Conservation (phyloP, 1,140 invertebrate genomes). For the Drosophila truncata region DNA sequence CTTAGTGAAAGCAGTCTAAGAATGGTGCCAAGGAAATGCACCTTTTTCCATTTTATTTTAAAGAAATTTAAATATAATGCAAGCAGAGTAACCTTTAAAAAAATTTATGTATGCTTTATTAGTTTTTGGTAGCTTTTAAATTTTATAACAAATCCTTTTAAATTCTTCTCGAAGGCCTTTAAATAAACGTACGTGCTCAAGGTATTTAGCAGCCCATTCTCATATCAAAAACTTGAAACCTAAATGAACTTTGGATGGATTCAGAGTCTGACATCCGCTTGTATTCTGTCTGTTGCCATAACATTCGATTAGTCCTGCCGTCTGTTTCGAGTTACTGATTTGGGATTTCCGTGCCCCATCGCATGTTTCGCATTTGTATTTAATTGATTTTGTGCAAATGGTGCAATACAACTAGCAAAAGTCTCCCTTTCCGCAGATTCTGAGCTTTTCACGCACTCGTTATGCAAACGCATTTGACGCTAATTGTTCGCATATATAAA, state of each 20-base stretch:
- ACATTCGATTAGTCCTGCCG: conserved; percentile 33
- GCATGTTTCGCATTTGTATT: conserved; percentile 47
- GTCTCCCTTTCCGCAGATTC: conserved; percentile 14
- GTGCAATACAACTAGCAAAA: conserved; percentile 25
- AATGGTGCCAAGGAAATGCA: conserved; percentile 23
- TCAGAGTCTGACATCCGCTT: not conserved
- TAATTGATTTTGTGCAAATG: conserved; percentile 68
- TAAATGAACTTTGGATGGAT: not conserved
- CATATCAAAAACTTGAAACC: not conserved
- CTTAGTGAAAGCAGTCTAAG: conserved; percentile 23
- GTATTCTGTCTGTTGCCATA: conserved; percentile 13
- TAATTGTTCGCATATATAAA: conserved; percentile 46
- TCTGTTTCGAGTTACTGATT: conserved; percentile 20
- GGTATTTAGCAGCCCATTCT: not conserved
- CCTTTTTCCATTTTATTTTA: no score
- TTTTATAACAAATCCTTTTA: not conserved
- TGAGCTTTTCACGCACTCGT: conserved; percentile 27
- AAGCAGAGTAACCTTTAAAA: no score
- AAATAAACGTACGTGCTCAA: not conserved
- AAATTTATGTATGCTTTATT: no score
- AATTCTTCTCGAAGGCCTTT: not conserved
- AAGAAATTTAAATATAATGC: no score
- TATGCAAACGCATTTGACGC: conserved; percentile 37
- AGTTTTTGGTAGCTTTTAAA: no score
- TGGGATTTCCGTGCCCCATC: not conserved